phyloP scores from a whole-genome alignment of 2,888 invertebrate species.

The Oxyteleia sp. region DNA sequence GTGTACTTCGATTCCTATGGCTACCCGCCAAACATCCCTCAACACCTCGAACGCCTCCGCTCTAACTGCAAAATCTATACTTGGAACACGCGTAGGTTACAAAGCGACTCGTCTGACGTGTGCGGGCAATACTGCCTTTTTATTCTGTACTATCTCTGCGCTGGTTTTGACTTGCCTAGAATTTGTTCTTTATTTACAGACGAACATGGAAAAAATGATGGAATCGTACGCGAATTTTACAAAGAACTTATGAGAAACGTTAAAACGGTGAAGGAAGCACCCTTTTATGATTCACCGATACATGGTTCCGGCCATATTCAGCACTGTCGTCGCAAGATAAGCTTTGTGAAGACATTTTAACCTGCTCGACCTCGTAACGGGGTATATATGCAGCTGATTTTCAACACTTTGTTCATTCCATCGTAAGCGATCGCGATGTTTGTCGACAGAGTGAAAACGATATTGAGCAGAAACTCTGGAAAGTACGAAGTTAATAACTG shows the following conservation, averaged over 20 bases:
- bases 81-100: not conserved
- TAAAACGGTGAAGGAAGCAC: no score
- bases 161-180: not conserved
- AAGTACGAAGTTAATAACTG: no score
- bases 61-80: not conserved
- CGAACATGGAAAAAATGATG: not conserved
- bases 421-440: no score
- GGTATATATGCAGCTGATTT: no score
- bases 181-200: not conserved
- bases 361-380: no score
- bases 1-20: conserved; percentile 14
- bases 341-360: no score
- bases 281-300: no score
- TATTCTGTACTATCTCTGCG: conserved; percentile 8
- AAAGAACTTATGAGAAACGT: not conserved
- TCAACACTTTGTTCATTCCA: no score
- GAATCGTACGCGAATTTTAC: conserved; percentile 7
- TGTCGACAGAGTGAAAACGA: no score
- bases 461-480: no score
- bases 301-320: no score
- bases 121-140: conserved; percentile 17
- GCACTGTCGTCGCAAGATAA: no score
- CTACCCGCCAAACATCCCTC: not conserved
- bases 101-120: not conserved
- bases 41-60: not conserved